Base-by-base conservation (phyloP, 2,888 invertebrate genomes). In the Amaurobius ferox region DNA sequence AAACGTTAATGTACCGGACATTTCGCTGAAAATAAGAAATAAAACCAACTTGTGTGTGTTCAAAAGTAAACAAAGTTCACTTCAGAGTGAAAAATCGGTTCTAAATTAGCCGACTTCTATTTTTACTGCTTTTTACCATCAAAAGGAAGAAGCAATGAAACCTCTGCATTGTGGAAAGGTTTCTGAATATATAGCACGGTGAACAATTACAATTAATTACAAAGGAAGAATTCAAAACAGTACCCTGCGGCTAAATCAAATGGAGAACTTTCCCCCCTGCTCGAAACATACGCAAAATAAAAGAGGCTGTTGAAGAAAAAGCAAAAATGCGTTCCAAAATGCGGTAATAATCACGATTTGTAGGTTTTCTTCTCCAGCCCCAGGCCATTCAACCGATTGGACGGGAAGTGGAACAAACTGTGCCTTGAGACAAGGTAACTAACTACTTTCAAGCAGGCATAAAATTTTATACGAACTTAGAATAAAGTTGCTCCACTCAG, bases 241-340 rank as follows among this genome's bases (percentile, higher is more conserved):
- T 55, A 30, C 67, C 73, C 86, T 16, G 26, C 73, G 11, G 87
- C 88, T 35, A 86, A 88, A 62, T 89, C 89, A 67, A 87, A 86
- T 64, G 89, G 89, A 30, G 90, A 90, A 87, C 76, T 83, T 83
- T 77, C 77, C 76, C 16, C 70, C 71, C n/a, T n/a, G 29, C 29
- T 28, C 40, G 64, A 83, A 48, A 83, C 71, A 71, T 40, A 39
- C 64, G 71, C 32, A 28, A 48, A 64, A 44, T 44, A 61, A 70
- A 71, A 74, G 67, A 61, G 73, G 23, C 61, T 62, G 62, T 7
- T 61, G 48, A 79, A 79, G 72, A 28, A 35, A 13, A 70, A 19
- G 19, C 73, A 73, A 74, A 74, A 70, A 44, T 1, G n/a, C 64
- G 66, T 83, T 77, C 71, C 77, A 77, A 83, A 83, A 77, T 40